A percentile compares a stretch with the other conserved stretches of the same genome.
These are phyloP conservation scores for Sebastes melanostomus DNA, from an alignment of 2,797 vertebrate genomes.

Conservation along the genomic window DNA sequence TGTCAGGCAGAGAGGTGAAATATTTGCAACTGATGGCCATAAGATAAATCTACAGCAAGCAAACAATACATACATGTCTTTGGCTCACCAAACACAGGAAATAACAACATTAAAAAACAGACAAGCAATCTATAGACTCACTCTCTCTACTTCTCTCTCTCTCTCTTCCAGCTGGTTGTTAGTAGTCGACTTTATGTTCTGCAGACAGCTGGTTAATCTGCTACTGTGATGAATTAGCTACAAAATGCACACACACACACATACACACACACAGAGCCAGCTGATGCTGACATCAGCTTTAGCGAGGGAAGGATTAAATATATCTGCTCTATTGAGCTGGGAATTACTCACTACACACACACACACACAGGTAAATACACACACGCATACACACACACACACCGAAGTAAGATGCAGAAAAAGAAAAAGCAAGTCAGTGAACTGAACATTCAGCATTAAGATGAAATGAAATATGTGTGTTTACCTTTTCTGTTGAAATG, in stretches of 20 bases:
- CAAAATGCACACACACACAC: slow-evolving; percentile 30
- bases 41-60: neutral
- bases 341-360: slow-evolving; percentile 52
- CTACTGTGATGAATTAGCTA: slow-evolving; percentile 64
- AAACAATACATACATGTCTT: neutral
- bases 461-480: slow-evolving; percentile 44
- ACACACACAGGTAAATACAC: slow-evolving; percentile 2
- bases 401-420: slow-evolving; percentile 27
- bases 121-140: neutral
- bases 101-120: neutral
- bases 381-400: neutral
- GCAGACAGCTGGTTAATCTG: slow-evolving; percentile 67
- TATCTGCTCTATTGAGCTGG: slow-evolving; percentile 69
- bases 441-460: slow-evolving; percentile 36
- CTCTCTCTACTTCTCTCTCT: neutral
- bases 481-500: slow-evolving; percentile 30
- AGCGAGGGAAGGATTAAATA: slow-evolving; percentile 65
- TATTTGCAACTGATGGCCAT: neutral
- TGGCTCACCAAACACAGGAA: neutral
- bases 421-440: slow-evolving; percentile 48
- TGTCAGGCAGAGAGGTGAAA: neutral
- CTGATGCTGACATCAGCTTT: slow-evolving; percentile 73
- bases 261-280: slow-evolving; percentile 33
- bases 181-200: slow-evolving; percentile 43
- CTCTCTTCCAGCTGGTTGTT: slow-evolving; percentile 47